A percentile compares a stretch with the other conserved stretches of the same genome.
phyloP scores from a whole-genome alignment of 1,140 invertebrate species.

The Charaxes varanes region DNA sequence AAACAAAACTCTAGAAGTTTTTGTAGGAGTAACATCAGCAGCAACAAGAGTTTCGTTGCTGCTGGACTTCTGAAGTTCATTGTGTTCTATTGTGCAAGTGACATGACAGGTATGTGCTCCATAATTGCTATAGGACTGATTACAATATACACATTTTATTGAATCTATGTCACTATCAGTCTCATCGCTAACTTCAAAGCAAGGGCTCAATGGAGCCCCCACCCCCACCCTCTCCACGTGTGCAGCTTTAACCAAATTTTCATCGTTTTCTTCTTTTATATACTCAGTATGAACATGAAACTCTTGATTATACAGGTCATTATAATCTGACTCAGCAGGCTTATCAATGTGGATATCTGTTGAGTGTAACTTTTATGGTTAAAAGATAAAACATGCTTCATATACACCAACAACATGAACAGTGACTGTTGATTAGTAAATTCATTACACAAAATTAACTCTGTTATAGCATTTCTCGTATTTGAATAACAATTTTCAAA shows the following conservation, averaged over 20 bases:
- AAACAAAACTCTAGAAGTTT: conserved; percentile 16
- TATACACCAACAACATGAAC: too few relatives aligned
- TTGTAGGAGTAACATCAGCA: conserved; percentile 32
- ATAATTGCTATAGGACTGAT: conserved; percentile 47
- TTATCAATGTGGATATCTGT: conserved; percentile 46
- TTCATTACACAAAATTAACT: too few relatives aligned
- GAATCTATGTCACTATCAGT: conserved; percentile 67
- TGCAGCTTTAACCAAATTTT: conserved; percentile 44
- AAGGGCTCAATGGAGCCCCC: conserved; percentile 21
- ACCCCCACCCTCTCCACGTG: conserved; percentile 22
- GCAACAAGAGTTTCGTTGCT: conserved; percentile 66
- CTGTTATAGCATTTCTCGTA: too few relatives aligned
- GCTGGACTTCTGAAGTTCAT: conserved; percentile 43
- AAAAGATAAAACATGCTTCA: conserved; percentile 1
- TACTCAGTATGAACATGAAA: conserved; percentile 52
- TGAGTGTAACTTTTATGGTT: conserved; percentile 18
- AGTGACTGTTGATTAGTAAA: too few relatives aligned
- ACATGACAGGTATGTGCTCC: conserved; percentile 55
- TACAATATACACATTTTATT: conserved; percentile 61
- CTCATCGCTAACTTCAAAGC: conserved; percentile 58
- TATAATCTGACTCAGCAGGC: conserved; percentile 35
- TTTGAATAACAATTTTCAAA: too few relatives aligned
- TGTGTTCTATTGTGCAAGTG: conserved; percentile 58
- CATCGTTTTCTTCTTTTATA: conserved; percentile 50
- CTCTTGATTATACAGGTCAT: conserved; percentile 53